Base-by-base conservation (phyloP, 2,113 vertebrate species). In the Steatornis caripensis region DNA sequence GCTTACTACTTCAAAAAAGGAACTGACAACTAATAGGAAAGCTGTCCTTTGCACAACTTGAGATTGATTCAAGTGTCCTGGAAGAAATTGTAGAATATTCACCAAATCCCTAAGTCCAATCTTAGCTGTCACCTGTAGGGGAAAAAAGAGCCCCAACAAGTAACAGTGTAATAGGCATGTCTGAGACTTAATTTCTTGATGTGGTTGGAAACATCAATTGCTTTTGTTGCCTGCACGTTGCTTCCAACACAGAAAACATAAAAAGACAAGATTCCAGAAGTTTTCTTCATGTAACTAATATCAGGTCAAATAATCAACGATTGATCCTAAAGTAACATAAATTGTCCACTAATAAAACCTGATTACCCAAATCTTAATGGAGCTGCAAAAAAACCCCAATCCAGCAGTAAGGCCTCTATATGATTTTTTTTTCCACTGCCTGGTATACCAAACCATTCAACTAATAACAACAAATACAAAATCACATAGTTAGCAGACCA, bases 391-490 rank as follows among this genome's bases (percentile, higher is more conserved):
- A 54, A 5, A 21, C 12, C 11, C 41, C 41, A 43, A 43, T 15
- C 41, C 32, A n/a, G 32, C 9, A 57, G 53, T 39, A 58, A 64
- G 8, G 10, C 21, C 48, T 29, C 57, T 58, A 11, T 9, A 61
- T 0, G 10, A 3, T 4, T 3, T 39, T 17, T 49, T 70, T 19
- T 12, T 1, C 34, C 14, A 45, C 49, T 74, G 46, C 16, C 23
- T 36, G 12, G 43, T 37, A 90, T 90, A 55, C 4, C 5, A 88
- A 92, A 26, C 15, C 43, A 53, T 77, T 86, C 41, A 61, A 70
- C 46, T 57, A 84, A 20, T 11, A 88, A 32, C 2, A 70, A 62
- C 9, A 74, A 79, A 90, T 15, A 36, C 6, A 79, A 88, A 81
- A 48, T 30, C 16, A 41, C 9, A 32, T 9, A 43, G 13, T 39